Conservation (phyloP, 1,140 invertebrate species). For the Drosophila murphyi region DNA sequence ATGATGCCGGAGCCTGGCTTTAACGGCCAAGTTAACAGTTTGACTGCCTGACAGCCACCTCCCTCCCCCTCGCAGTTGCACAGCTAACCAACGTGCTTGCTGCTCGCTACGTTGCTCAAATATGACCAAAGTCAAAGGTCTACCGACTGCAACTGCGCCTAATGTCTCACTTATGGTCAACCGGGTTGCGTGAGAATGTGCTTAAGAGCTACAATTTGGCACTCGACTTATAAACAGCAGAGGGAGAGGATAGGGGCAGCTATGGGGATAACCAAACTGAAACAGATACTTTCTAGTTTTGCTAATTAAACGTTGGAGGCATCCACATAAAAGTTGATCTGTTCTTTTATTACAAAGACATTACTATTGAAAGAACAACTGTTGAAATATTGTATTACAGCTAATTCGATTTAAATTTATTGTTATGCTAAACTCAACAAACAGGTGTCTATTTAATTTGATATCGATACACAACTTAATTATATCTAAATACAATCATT, state of each 20-base stretch:
- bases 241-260: neutral
- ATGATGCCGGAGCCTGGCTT: constrained; percentile 65
- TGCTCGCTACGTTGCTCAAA: constrained; percentile 59
- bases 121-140: constrained; percentile 74
- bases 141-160: constrained; percentile 69
- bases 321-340: neutral
- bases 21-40: constrained; percentile 16
- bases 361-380: too few relatives aligned
- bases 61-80: neutral
- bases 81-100: constrained; percentile 7
- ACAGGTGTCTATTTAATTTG: too few relatives aligned
- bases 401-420: too few relatives aligned
- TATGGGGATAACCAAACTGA: neutral
- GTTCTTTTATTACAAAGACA: neutral
- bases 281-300: constrained; percentile 1
- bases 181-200: constrained; percentile 61
- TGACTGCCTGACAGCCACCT: constrained; percentile 5
- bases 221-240: neutral
- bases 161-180: constrained; percentile 74
- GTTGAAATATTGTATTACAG: too few relatives aligned
- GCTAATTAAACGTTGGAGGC: neutral
- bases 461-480: too few relatives aligned
- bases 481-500: too few relatives aligned
- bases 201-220: constrained; percentile 14
- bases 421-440: too few relatives aligned